Evolutionary conservation across 1,140 invertebrate species (phyloP).

Genomic region (Nomia melanderi): DNA sequence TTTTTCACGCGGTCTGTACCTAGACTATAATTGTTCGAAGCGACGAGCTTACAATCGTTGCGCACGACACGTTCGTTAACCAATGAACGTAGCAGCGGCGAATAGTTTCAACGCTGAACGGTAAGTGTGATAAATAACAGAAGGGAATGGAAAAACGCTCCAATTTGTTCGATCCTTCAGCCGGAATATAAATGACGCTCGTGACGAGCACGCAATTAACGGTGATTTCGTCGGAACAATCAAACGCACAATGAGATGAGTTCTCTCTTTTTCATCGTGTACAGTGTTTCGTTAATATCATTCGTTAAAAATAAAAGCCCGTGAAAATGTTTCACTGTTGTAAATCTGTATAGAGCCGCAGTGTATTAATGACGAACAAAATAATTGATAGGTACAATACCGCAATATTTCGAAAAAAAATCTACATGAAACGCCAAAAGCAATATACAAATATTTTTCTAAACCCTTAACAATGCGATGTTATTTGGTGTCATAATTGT

Average conservation of each 20-base stretch:
- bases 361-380: no score
- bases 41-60: background rate
- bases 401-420: no score
- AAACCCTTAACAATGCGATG: no score
- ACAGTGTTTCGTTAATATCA: no score
- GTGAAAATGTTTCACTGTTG: no score
- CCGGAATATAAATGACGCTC: constrained; percentile 26
- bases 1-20: background rate
- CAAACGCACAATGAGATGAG: background rate
- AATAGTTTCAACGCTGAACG: constrained; percentile 35
- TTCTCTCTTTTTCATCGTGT: background rate
- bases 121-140: constrained; percentile 34
- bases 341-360: no score
- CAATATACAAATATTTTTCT: no score
- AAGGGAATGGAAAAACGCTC: constrained; percentile 14
- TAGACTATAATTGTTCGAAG: background rate
- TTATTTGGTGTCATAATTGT: no score
- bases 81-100: constrained; percentile 23
- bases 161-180: background rate
- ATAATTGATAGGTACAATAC: no score
- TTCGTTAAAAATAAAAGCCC: no score
- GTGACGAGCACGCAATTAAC: constrained; percentile 36
- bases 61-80: background rate
- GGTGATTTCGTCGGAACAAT: constrained; percentile 17
- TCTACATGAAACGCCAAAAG: no score